Percentiles rank a stretch among this genome's conserved stretches.
Conservation (phyloP, 2,797 vertebrate species). For the Galaxias olidus region DNA sequence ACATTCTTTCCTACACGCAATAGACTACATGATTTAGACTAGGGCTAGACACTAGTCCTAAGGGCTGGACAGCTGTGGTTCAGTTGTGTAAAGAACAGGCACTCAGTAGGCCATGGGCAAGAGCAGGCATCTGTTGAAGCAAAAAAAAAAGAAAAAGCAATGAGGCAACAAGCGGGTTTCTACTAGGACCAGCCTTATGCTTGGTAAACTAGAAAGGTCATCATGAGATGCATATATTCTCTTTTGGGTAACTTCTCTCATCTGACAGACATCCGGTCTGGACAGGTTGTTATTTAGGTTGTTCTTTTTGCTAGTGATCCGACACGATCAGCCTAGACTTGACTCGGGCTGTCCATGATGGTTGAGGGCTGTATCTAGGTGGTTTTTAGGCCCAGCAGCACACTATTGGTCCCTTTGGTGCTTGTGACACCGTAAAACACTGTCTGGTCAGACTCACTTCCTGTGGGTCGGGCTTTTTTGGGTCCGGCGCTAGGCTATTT, state of each 20-base stretch:
- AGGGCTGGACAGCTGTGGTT: slow-evolving; percentile 31
- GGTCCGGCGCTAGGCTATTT: slow-evolving; percentile 43
- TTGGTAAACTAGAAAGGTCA: slow-evolving; percentile 31
- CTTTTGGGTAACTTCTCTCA: slow-evolving; percentile 29
- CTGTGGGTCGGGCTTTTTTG: slow-evolving; percentile 10
- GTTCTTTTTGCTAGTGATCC: slow-evolving; percentile 38
- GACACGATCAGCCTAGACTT: slow-evolving; percentile 34
- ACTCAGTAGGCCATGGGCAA: slow-evolving; percentile 16
- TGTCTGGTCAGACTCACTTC: slow-evolving; percentile 15
- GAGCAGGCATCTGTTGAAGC: slow-evolving; percentile 20
- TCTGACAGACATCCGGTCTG: slow-evolving; percentile 10
- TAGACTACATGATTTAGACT: slow-evolving; percentile 8
- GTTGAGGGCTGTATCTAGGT: slow-evolving; percentile 22
- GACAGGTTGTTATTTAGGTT: neutral
- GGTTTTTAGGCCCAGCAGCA: slow-evolving; percentile 21
- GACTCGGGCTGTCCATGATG: too few relatives aligned
- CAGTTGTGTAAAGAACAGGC: slow-evolving; percentile 16
- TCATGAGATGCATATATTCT: slow-evolving; percentile 48
- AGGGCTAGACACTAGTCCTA: slow-evolving; percentile 16
- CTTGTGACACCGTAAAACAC: slow-evolving; percentile 4
- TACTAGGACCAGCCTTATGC: slow-evolving; percentile 14
- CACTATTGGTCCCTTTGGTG: neutral
- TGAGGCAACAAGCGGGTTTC: slow-evolving; percentile 38
- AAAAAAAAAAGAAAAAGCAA: slow-evolving; percentile 13
- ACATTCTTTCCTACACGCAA: neutral